Conservation (phyloP, 2,113 vertebrate genomes). For the Enhydra lutris region DNA sequence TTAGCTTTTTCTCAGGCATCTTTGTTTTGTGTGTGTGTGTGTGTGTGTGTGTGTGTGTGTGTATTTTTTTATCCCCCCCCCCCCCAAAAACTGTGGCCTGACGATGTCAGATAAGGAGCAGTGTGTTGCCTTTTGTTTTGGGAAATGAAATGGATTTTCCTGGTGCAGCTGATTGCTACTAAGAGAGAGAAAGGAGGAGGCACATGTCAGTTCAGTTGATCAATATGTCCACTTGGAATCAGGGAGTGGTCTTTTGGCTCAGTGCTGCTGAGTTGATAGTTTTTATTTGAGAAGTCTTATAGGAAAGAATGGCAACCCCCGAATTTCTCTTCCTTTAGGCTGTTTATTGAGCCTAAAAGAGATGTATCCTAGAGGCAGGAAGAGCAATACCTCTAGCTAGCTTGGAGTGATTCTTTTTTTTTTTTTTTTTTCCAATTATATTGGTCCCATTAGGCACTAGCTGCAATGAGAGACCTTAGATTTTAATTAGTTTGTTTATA, state of each 20-base stretch:
- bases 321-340: background rate
- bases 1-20: constrained; percentile 23
- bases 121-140: constrained; percentile 72
- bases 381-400: constrained; percentile 51
- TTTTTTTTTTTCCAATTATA: background rate
- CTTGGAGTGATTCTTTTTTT: background rate
- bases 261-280: constrained; percentile 57
- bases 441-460: constrained; percentile 72
- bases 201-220: constrained; percentile 83
- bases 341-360: constrained; percentile 32
- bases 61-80: fast-evolving
- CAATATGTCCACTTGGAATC: constrained; percentile 83
- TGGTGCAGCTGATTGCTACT: constrained; percentile 73
- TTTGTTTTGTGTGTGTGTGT: constrained; percentile 19
- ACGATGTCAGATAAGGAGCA: constrained; percentile 30
- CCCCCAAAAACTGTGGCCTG: constrained; percentile 33
- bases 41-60: constrained; percentile 49
- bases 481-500: constrained; percentile 77
- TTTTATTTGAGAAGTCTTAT: constrained; percentile 73
- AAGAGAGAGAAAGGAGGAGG: constrained; percentile 77
- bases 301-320: constrained; percentile 21
- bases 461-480: constrained; percentile 65
- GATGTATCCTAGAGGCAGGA: background rate
- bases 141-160: constrained; percentile 56
- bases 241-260: constrained; percentile 85